Conservation (phyloP, 2,797 vertebrate genomes). For the Crocidura indochinensis region DNA sequence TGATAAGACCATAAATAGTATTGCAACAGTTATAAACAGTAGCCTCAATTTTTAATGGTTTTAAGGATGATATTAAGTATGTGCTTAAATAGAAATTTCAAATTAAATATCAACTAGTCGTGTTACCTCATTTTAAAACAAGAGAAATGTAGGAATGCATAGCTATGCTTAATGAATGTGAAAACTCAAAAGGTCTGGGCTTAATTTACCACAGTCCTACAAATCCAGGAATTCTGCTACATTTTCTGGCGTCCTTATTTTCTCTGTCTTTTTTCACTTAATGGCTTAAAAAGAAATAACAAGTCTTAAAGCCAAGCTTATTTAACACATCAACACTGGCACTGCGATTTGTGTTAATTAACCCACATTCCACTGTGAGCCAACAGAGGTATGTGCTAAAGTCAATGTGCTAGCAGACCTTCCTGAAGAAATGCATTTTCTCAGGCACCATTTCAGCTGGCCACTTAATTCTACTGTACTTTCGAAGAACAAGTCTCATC, state of each 20-base stretch:
- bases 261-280: conserved; percentile 34
- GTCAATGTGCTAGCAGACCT: too few relatives aligned
- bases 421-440: too few relatives aligned
- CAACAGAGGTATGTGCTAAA: too few relatives aligned
- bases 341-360: too few relatives aligned
- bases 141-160: background rate
- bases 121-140: background rate
- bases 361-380: too few relatives aligned
- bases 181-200: background rate
- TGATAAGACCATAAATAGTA: conserved; percentile 16
- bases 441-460: background rate
- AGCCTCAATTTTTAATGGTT: background rate
- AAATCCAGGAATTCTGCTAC: conserved; percentile 24
- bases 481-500: background rate
- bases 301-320: conserved; percentile 34
- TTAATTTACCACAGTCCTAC: conserved; percentile 4
- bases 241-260: conserved; percentile 26
- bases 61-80: conserved; percentile 57
- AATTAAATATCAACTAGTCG: conserved; percentile 23
- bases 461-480: background rate
- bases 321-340: background rate
- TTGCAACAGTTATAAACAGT: conserved; percentile 37
- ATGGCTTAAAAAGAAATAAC: too few relatives aligned
- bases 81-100: conserved; percentile 72
- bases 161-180: background rate